These are phyloP conservation scores for Gila robusta DNA, from an alignment of 2,797 vertebrate genomes.

Conservation along the genomic window DNA sequence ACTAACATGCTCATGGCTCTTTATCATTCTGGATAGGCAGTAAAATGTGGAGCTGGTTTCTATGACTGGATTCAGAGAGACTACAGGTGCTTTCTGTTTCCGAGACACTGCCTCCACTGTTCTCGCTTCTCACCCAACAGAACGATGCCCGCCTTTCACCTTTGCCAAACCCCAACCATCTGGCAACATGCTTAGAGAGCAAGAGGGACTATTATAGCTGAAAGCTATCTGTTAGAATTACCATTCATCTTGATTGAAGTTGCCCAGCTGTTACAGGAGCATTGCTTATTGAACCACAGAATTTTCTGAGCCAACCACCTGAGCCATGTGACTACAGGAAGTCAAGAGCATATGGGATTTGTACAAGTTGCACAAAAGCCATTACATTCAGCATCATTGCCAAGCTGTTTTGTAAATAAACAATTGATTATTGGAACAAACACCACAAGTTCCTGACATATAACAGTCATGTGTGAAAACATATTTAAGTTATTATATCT, in stretches of 20 bases:
- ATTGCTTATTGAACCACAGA: background rate
- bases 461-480: background rate
- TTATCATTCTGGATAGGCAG: conserved; percentile 7
- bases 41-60: conserved; percentile 23
- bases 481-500: background rate
- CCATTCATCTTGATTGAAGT: conserved; percentile 11
- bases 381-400: background rate
- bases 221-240: background rate
- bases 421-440: background rate
- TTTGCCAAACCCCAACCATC: conserved; percentile 30
- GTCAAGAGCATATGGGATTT: background rate
- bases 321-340: background rate
- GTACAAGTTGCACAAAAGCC: background rate
- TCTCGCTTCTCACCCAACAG: background rate
- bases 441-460: background rate
- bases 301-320: background rate
- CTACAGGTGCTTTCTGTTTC: conserved; percentile 1
- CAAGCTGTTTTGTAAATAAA: background rate
- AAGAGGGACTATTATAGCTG: background rate
- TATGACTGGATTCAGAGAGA: background rate
- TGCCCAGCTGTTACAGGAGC: background rate
- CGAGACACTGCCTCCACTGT: conserved; percentile 17
- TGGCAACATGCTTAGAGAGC: background rate
- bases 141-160: conserved; percentile 12
- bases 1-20: background rate